A percentile compares a stretch with the other conserved stretches of the same genome.
Conservation (phyloP, 2,797 vertebrate species). For the Nyctibius grandis region DNA sequence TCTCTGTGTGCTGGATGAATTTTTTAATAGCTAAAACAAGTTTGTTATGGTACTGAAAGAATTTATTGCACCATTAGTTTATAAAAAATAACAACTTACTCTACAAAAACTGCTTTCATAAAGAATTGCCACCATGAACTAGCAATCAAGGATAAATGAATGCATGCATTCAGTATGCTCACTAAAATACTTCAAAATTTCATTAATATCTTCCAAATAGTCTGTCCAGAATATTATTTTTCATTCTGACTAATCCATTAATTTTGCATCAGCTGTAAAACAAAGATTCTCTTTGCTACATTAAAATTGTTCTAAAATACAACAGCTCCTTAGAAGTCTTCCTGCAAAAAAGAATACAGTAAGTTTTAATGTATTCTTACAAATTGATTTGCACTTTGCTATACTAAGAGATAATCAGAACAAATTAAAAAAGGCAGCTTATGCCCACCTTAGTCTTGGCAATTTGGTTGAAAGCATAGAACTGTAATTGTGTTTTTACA, state of each 20-base stretch:
- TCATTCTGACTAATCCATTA: slow-evolving; percentile 12
- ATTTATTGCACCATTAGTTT: not conserved
- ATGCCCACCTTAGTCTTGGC: not conserved
- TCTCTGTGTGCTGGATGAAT: not conserved
- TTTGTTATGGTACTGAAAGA: not conserved
- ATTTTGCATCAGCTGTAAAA: slow-evolving; percentile 5
- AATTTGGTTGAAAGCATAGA: slow-evolving; percentile 62
- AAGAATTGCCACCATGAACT: not conserved
- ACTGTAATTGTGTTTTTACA: slow-evolving; percentile 3
- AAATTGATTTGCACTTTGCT: slow-evolving; percentile 56
- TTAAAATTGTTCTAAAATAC: slow-evolving; percentile 41
- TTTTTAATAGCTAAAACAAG: slow-evolving; percentile 8
- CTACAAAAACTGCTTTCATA: not conserved
- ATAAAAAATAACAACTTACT: not conserved
- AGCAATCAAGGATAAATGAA: slow-evolving; percentile 24
- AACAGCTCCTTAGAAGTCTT: not conserved
- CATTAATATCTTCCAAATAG: slow-evolving; percentile 5
- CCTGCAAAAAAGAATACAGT: not conserved
- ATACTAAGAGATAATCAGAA: slow-evolving; percentile 47
- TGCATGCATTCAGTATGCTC: not conserved
- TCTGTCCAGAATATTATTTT: slow-evolving; percentile 4
- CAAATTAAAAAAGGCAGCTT: slow-evolving; percentile 21
- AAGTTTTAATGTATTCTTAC: slow-evolving; percentile 28
- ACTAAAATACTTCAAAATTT: slow-evolving; percentile 32
- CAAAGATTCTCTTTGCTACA: slow-evolving; percentile 10